Base-by-base conservation (phyloP, 53 echinoderm and acorn worm genomes). In the Astropecten irregularis region DNA sequence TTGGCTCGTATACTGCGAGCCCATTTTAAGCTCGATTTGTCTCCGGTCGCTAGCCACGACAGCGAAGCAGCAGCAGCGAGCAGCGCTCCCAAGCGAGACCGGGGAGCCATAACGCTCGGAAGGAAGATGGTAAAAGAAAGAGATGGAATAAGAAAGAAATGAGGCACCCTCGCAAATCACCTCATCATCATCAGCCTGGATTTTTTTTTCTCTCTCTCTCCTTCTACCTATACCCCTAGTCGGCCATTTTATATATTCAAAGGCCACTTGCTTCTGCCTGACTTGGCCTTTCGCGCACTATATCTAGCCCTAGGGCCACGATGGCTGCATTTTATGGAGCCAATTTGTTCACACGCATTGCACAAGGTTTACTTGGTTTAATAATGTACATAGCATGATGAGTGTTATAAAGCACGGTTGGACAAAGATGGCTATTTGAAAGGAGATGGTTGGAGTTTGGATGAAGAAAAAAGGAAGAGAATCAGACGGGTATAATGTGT, bases 11-110 rank as follows among this genome's bases (percentile, higher is more conserved):
- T 50, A 34, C 33, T 53, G n/a, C n/a, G 50, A 71, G 71, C 71
- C 52, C 52, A 71, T 71, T 71, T 71, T 71, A 71, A 71, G 71
- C 71, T 61, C 63, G 49, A 60, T 71, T 72, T 72, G 48, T 22
- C 62, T 44, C n/a, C 59, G 34, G 72, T 46, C 73, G 49, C 29
- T 10, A 3, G 28, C 37, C 33, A 71, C 71, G 51, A 13, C 32
- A 44, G 49, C 29, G 42, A 13, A 31, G 33, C 31, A 35, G 18
- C 19, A 46, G 62, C n/a, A n/a, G n/a, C n/a, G n/a, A n/a, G n/a
- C n/a, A n/a, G n/a, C n/a, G n/a, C n/a, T n/a, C n/a, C n/a, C n/a
- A n/a, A n/a, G n/a, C n/a, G n/a, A n/a, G n/a, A n/a, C n/a, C n/a
- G n/a, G n/a, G n/a, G n/a, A n/a, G n/a, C n/a, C n/a, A n/a, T n/a